Percentiles rank a stretch among this genome's conserved stretches.
phyloP scores from a whole-genome alignment of 1,140 invertebrate species.

The Campoletis sonorensis region DNA sequence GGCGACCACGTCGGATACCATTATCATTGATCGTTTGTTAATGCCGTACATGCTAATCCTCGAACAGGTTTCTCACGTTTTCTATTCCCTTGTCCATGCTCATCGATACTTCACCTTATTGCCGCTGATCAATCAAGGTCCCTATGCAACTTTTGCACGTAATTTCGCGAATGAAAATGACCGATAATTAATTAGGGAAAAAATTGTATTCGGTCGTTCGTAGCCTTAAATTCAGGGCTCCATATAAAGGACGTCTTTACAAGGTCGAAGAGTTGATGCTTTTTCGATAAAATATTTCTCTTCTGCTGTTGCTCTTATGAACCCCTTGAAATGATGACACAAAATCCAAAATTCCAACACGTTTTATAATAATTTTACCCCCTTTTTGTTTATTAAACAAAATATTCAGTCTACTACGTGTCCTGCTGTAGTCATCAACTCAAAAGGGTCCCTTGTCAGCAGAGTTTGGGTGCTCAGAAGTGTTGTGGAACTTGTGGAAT shows the following conservation, averaged over 20 bases:
- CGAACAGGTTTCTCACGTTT: conserved; percentile 4
- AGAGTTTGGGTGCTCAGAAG: not conserved
- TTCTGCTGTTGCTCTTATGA: no score
- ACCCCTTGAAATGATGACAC: no score
- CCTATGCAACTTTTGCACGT: not conserved
- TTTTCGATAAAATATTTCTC: no score
- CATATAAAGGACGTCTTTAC: no score
- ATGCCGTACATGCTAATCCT: not conserved
- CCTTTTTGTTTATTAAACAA: not conserved
- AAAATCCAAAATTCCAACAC: no score
- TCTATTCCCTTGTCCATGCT: not conserved
- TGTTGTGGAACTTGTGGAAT: not conserved
- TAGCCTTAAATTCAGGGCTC: not conserved
- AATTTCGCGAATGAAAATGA: not conserved
- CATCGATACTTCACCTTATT: not conserved
- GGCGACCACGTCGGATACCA: not conserved
- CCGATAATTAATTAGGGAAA: no score
- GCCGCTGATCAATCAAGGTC: not conserved
- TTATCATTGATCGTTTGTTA: conserved; percentile 13
- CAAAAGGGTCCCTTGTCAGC: not conserved
- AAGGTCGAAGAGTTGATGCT: no score
- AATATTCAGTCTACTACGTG: not conserved
- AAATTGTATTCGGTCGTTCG: no score
- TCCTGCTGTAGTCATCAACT: not conserved
- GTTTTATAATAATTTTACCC: not conserved